Percentiles rank a stretch among this genome's conserved stretches.
These are phyloP conservation scores for Drosophila barbarae DNA, from an alignment of 2,888 invertebrate genomes.

Conservation along the genomic window DNA sequence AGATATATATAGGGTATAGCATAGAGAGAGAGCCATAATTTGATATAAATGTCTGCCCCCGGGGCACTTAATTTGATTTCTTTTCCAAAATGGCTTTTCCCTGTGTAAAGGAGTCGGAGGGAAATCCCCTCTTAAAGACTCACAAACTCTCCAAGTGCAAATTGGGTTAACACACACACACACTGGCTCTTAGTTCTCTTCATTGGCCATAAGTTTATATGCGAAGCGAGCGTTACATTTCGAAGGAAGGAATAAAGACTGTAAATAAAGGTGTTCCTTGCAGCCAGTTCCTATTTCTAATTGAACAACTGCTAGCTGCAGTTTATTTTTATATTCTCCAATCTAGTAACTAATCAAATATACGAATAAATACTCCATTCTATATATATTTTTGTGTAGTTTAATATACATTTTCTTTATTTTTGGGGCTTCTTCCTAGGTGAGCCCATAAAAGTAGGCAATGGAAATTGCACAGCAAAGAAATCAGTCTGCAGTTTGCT, in stretches of 20 bases:
- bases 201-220: slow-evolving; percentile 16
- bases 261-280: neutral
- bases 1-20: neutral
- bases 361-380: neutral
- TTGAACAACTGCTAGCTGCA: neutral
- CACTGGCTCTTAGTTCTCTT: neutral
- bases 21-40: slow-evolving; percentile 44
- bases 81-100: slow-evolving; percentile 50
- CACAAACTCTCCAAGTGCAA: slow-evolving; percentile 3
- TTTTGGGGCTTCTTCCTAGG: neutral
- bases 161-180: slow-evolving; percentile 13
- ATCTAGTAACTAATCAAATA: neutral
- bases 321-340: neutral
- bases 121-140: neutral
- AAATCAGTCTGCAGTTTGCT: neutral
- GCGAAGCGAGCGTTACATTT: slow-evolving; percentile 1
- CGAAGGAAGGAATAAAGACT: neutral
- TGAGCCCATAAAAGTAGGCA: slow-evolving; percentile 12
- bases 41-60: slow-evolving; percentile 52
- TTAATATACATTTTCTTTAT: neutral
- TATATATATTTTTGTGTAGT: too few species aligned
- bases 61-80: slow-evolving; percentile 61
- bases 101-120: neutral
- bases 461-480: slow-evolving; percentile 1
- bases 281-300: neutral